Evolutionary conservation across 2,888 invertebrate genomes (phyloP).

Genomic region (Ornithoptera priamus): DNA sequence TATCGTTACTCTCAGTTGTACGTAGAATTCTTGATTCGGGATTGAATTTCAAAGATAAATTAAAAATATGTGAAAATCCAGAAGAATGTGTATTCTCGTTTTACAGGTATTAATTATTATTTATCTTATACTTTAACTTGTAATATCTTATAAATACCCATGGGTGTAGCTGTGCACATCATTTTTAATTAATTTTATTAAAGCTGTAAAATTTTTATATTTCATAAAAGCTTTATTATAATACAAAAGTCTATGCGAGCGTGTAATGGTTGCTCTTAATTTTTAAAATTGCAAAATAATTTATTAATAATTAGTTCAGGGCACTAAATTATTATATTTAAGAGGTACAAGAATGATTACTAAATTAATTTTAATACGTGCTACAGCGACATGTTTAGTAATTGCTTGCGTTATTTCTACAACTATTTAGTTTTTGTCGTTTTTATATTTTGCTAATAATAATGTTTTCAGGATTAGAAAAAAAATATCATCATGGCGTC

Average conservation of each 20-base stretch:
- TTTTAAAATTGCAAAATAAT: neutral
- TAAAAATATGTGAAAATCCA: conserved; percentile 4
- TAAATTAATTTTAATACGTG: neutral
- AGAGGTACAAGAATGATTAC: neutral
- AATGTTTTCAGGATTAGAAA: conserved; percentile 41
- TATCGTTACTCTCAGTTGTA: conserved; percentile 6
- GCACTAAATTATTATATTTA: neutral
- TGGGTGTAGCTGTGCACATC: neutral
- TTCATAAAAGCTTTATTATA: neutral
- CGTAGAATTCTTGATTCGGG: neutral
- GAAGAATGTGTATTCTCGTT: conserved; percentile 10
- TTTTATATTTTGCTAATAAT: conserved; percentile 26
- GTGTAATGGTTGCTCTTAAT: neutral
- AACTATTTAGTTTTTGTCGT: neutral
- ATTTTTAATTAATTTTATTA: no score
- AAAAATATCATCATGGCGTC: conserved; percentile 45
- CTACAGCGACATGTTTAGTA: neutral
- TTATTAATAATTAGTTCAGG: no score
- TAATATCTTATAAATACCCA: neutral
- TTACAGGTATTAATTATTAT: conserved; percentile 6
- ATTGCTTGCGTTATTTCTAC: conserved; percentile 4
- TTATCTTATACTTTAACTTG: neutral
- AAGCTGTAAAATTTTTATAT: no score
- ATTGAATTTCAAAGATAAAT: neutral
- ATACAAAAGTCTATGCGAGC: neutral